Evolutionary conservation across 2,113 vertebrate genomes (phyloP), one percentile per base, ranked within the genome.

Genomic region (Tautogolabrus adspersus): DNA sequence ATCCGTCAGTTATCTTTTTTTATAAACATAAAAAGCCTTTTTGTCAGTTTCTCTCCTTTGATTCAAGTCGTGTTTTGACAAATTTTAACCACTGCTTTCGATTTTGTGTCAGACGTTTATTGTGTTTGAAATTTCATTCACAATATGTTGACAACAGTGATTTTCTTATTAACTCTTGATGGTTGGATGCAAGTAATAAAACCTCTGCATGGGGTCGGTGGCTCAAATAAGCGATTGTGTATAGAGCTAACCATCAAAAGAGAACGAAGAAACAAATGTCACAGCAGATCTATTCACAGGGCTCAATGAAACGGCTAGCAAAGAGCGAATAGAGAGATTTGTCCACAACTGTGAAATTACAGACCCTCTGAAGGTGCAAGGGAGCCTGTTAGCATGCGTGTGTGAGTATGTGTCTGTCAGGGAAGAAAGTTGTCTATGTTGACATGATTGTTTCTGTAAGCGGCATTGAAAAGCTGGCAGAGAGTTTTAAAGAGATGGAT

Each of bases 111-210:
- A 73, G 9, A 21, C 34, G 34, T 42, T 76, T 42, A 79, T 81
- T 87, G 62, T 74, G 55, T 84, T 81, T 87, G 82, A 85, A 90
- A 82, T 82, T 69, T 66, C 42, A 62, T 71, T 70, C 55, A 44
- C 19, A 55, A 71, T 63, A 83, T 75, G 62, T 78, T 87, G 80
- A 81, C 81, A 89, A 58, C 60, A 72, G 49, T 42, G 21, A 73
- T 84, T 85, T 87, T 82, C 34, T 66, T 74, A 81, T 83, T 79
- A 68, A 66, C 60, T 76, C 71, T 73, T 87, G 65, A 87, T 87
- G 83, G 70, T 81, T 75, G 66, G 67, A 85, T 88, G 68, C 60
- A 74, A 81, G 82, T 57, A 71, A 82, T 88, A 86, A 78, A 84
- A 72, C 9, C 54, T 23, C 79, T 26, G 63, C 59, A 67, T 67